Base-by-base conservation (phyloP, 1,140 invertebrate genomes). In the Aradophagus sp. region DNA sequence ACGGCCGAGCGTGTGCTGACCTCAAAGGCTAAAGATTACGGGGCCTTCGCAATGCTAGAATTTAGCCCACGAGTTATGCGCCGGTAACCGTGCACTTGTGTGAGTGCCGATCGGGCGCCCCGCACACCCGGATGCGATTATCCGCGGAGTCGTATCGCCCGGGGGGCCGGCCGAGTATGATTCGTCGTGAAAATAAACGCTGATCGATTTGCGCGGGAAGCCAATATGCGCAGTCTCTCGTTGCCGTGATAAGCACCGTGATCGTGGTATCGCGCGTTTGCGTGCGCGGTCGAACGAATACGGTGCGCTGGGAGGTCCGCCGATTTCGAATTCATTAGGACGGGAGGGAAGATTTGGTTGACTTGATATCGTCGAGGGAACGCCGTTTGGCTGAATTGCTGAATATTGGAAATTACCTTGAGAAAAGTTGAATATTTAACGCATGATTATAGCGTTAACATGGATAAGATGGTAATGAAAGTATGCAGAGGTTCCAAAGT, bases 1-100 rank as follows among this genome's bases (percentile, higher is more conserved):
- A 63, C 47, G 71, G 55, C 63, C 45, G 53, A 71, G 73, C 75
- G 77, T 79, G 74, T 68, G 75, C 73, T 83, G 79, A 80, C 81
- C 81, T 80, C 79, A 74, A 73, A 79, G 78, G 80, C 77, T 80
- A 79, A 79, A 79, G 81, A 82, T 81, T 82, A 81, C 77, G 67
- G 74, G 75, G 76, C 75, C 80, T 81, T 72, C 58, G 69, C 74
- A 48, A 61, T 65, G 66, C 72, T 81, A 80, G 78, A 80, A 80
- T 77, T 79, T 69, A 70, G 68, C 55, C 68, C 53, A 55, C 59
- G 48, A 71, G 61, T 71, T 59, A 65, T 66, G 41, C 35, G 44
- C 41, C 32, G 36, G 36, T 50, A 42, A 53, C 50, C 42, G 31
- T 53, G 52, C 38, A 38, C 53, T 52, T 31, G 59, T 65, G 53